Evolutionary conservation across 2,797 vertebrate genomes (phyloP).

Genomic region (Tragelaphus oryx): DNA sequence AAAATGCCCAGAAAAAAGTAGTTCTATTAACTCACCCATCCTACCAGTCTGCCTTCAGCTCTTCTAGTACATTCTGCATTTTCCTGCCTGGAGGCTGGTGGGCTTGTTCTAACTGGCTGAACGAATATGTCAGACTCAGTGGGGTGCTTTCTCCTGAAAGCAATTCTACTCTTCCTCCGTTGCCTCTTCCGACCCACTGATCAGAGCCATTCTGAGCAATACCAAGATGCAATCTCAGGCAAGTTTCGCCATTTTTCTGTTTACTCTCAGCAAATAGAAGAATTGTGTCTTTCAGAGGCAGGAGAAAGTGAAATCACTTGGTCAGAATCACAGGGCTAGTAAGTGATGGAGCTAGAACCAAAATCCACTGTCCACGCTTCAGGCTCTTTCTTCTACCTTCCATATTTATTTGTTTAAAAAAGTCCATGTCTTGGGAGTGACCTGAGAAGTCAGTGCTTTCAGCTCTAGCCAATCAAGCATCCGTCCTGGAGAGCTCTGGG

Average conservation of each 20-base stretch:
- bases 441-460: neutral
- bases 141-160: neutral
- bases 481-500: neutral
- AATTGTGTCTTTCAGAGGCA: neutral
- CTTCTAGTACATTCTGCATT: neutral
- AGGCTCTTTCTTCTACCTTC: neutral
- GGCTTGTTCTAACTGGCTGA: neutral
- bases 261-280: neutral
- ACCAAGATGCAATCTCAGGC: neutral
- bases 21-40: neutral
- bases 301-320: neutral
- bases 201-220: neutral
- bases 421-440: neutral
- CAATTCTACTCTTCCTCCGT: rapidly evolving
- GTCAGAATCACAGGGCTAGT: neutral
- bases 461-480: neutral
- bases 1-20: neutral
- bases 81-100: neutral
- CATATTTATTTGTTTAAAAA: neutral
- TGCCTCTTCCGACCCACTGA: neutral
- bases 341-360: neutral
- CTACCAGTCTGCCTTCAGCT: neutral
- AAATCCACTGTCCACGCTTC: neutral
- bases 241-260: neutral
- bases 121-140: neutral